These are phyloP conservation scores for Poliocrania exsul DNA, from an alignment of 2,797 vertebrate genomes.

Conservation along the genomic window DNA sequence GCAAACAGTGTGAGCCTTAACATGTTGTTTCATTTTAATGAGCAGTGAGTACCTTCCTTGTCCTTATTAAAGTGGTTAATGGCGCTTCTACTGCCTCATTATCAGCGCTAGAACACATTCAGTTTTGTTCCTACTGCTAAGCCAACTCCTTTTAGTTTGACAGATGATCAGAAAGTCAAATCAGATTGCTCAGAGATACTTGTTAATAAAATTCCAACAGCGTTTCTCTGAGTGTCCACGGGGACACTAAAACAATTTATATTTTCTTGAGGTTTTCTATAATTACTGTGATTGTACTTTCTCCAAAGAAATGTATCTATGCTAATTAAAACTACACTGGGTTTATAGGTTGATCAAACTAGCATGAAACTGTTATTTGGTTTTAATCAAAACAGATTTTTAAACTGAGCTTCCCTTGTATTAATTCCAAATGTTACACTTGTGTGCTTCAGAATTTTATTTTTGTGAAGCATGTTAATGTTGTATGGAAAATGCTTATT, in stretches of 20 bases:
- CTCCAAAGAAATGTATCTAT: conserved; percentile 56
- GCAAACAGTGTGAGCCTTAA: conserved; percentile 70
- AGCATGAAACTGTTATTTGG: conserved; percentile 45
- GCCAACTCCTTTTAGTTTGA: conserved; percentile 70
- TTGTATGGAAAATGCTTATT: conserved; percentile 23
- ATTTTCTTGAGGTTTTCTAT: conserved; percentile 70
- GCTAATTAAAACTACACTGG: conserved; percentile 60
- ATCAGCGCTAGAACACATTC: conserved; percentile 62
- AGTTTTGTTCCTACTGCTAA: conserved; percentile 50
- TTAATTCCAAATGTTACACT: conserved; percentile 51
- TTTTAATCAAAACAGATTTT: conserved; percentile 69
- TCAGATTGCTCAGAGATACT: conserved; percentile 69
- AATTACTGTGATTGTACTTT: conserved; percentile 71
- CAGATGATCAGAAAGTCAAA: conserved; percentile 79
- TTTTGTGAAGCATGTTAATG: conserved; percentile 33
- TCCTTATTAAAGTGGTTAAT: conserved; percentile 78
- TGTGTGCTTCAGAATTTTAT: conserved; percentile 32
- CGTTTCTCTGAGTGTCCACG: conserved; percentile 47
- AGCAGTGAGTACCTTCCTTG: conserved; percentile 69
- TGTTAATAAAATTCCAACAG: conserved; percentile 74
- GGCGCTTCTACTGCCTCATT: conserved; percentile 75
- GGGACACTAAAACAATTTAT: conserved; percentile 66
- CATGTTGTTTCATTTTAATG: conserved; percentile 76
- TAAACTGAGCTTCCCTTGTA: conserved; percentile 52
- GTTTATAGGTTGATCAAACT: conserved; percentile 69